Percentiles rank a stretch among this genome's conserved stretches.
These are phyloP conservation scores for Trichopoda pennipes DNA, from an alignment of 2,888 invertebrate species.

Conservation along the genomic window DNA sequence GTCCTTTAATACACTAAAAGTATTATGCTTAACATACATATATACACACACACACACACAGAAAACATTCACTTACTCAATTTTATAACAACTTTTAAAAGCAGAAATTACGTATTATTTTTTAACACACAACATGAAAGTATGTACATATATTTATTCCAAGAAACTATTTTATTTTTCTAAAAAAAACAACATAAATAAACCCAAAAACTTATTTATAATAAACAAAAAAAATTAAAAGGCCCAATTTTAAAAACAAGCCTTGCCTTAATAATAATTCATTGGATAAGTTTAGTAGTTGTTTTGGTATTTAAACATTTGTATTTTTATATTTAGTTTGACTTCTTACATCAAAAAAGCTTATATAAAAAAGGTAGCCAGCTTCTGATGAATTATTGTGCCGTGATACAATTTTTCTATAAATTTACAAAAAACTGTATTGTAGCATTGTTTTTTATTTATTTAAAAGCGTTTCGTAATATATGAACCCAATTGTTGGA, in stretches of 20 bases:
- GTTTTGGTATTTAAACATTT: too few relatives aligned
- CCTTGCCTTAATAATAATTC: too few relatives aligned
- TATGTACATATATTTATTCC: too few relatives aligned
- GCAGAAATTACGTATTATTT: constrained; percentile 6
- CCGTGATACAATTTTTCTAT: neutral
- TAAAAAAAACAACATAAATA: too few relatives aligned
- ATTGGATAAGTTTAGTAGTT: too few relatives aligned
- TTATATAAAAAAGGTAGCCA: too few relatives aligned
- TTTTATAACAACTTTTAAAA: constrained; percentile 40
- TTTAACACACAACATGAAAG: too few relatives aligned
- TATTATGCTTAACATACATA: constrained; percentile 45
- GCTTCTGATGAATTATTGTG: too few relatives aligned
- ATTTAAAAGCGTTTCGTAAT: neutral
- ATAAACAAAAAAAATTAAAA: neutral
- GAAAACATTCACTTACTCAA: constrained; percentile 30
- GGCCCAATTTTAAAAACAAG: constrained; percentile 7
- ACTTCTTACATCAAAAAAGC: too few relatives aligned
- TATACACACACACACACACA: constrained; percentile 32
- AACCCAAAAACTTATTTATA: neutral
- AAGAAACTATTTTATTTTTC: neutral
- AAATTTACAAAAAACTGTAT: constrained; percentile 5
- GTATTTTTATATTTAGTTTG: too few relatives aligned
- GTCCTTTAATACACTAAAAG: constrained; percentile 49
- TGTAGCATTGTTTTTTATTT: neutral
- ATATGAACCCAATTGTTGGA: constrained; percentile 14